Evolutionary conservation across 2,888 invertebrate genomes (phyloP).

Genomic region (Leptopterna dolabrata): DNA sequence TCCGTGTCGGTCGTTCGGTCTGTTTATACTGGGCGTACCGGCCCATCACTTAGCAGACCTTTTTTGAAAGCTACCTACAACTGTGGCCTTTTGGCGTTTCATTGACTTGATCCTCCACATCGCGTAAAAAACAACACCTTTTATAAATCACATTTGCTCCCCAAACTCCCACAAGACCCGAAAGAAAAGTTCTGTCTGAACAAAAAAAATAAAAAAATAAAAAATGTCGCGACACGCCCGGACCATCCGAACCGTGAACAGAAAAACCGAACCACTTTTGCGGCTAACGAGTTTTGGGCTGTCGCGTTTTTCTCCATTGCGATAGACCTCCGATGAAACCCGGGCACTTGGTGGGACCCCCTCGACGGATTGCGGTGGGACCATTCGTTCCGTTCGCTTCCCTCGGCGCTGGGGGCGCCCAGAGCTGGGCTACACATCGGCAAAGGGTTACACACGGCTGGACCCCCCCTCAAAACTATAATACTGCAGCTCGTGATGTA

Average conservation of each 20-base stretch:
- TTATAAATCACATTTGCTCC: no score
- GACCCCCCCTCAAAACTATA: neutral
- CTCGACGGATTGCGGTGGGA: neutral
- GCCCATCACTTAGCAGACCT: no score
- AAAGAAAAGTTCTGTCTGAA: no score
- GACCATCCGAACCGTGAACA: neutral
- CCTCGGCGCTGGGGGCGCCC: neutral
- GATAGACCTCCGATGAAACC: neutral
- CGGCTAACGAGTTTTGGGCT: neutral
- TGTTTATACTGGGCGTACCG: no score
- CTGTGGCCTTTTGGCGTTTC: no score
- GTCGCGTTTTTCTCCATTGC: neutral
- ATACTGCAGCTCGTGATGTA: neutral
- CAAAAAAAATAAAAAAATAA: no score
- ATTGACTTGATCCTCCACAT: no score
- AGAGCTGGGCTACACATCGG: neutral
- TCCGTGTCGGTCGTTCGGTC: no score
- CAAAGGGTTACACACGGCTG: neutral
- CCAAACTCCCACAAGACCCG: no score
- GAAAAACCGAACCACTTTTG: neutral
- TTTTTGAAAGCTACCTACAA: no score
- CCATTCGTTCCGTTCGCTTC: slow-evolving; percentile 15
- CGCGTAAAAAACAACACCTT: no score
- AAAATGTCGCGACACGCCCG: neutral
- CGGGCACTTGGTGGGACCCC: neutral